Evolutionary conservation across 2,888 invertebrate genomes (phyloP).

Genomic region (Iselma pallidipennis): DNA sequence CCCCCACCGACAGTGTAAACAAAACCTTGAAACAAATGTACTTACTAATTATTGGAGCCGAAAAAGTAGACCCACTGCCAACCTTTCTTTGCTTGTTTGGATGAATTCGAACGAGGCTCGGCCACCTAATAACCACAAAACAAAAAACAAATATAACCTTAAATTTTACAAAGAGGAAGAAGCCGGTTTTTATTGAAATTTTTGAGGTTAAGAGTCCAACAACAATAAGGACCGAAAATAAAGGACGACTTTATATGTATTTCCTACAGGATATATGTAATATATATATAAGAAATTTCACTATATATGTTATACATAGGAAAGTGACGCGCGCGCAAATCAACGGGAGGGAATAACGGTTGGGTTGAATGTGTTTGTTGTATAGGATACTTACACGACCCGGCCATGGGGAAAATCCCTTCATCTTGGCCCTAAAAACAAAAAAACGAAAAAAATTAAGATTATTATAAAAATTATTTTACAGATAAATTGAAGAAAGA

Average conservation of each 20-base stretch:
- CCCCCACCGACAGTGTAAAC: too few species aligned
- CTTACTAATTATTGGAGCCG: conserved; percentile 95
- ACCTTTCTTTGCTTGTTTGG: conserved; percentile 76
- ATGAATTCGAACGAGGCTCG: conserved; percentile 75
- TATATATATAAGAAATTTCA: too few species aligned
- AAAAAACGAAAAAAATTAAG: conserved; percentile 13
- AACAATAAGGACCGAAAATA: conserved; percentile 1
- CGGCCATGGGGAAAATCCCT: conserved; percentile 96
- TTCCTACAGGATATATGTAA: too few species aligned
- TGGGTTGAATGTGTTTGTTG: conserved; percentile 45
- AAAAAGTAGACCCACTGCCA: conserved; percentile 91
- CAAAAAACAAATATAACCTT: conserved; percentile 27
- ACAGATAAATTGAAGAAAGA: conserved; percentile 11
- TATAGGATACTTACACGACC: conserved; percentile 80
- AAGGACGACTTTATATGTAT: too few species aligned
- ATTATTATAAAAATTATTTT: conserved; percentile 39
- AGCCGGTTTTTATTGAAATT: conserved; percentile 23
- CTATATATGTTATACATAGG: too few species aligned
- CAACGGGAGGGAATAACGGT: conserved; percentile 54
- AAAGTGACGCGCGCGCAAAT: conserved; percentile 40
- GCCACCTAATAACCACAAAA: conserved; percentile 69
- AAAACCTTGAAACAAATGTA: conserved; percentile 41
- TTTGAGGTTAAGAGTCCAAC: conserved; percentile 25
- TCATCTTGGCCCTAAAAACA: conserved; percentile 94
- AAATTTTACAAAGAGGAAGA: too few species aligned